A percentile compares a stretch with the other conserved stretches of the same genome.
Evolutionary conservation across 2,797 vertebrate genomes (phyloP).

Genomic region (Anniella stebbinsi): DNA sequence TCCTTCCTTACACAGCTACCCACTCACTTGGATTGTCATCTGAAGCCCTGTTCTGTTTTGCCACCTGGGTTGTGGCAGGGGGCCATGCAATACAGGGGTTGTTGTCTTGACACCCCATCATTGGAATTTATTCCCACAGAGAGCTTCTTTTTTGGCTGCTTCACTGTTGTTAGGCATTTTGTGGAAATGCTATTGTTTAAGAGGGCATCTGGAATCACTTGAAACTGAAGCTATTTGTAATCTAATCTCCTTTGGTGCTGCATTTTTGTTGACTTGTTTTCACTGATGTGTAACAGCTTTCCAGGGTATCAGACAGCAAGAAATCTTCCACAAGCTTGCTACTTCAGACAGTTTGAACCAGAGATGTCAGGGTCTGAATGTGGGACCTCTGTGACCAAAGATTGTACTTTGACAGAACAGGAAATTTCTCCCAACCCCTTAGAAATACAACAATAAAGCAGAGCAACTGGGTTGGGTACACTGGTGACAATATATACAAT

Average conservation of each 20-base stretch:
- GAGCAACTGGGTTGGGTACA: too few relatives aligned
- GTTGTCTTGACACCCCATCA: too few relatives aligned
- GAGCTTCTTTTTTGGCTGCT: too few relatives aligned
- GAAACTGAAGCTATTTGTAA: too few relatives aligned
- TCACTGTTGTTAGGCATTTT: background rate
- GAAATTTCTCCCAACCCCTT: too few relatives aligned
- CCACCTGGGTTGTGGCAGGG: background rate
- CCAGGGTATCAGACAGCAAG: too few relatives aligned
- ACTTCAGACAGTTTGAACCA: background rate
- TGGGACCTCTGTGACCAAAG: background rate
- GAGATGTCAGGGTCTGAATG: background rate
- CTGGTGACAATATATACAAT: too few relatives aligned
- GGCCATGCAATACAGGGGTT: too few relatives aligned
- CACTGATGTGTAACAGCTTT: background rate
- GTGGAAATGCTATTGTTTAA: background rate
- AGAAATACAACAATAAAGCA: too few relatives aligned
- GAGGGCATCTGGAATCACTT: background rate
- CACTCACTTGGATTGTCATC: background rate
- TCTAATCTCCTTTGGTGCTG: background rate
- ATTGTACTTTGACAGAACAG: background rate
- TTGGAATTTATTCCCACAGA: too few relatives aligned
- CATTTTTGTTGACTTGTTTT: background rate
- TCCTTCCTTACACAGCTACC: too few relatives aligned
- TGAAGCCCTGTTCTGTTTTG: background rate
- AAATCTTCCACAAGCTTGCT: background rate